phyloP scores from a whole-genome alignment of 1,140 invertebrate genomes.

The Agraylea sexmaculata region DNA sequence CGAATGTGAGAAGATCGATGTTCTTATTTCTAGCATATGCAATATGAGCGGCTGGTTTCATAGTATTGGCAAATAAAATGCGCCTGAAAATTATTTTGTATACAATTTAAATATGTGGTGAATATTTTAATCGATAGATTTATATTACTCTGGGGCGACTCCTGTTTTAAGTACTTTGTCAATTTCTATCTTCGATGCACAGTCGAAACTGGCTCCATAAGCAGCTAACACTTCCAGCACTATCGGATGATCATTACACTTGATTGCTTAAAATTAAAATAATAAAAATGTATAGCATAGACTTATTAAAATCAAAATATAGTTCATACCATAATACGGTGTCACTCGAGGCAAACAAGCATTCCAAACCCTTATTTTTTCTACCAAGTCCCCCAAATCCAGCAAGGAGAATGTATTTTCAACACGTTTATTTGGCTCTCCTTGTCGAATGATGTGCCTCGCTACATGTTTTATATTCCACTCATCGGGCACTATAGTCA shows the following conservation, averaged over 20 bases:
- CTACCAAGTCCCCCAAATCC: conserved; percentile 78
- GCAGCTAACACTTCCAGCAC: conserved; percentile 75
- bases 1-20: conserved; percentile 86
- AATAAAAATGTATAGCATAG: neutral
- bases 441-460: conserved; percentile 43
- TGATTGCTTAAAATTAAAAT: conserved; percentile 63
- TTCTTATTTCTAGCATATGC: conserved; percentile 65
- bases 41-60: conserved; percentile 88
- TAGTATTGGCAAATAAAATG: conserved; percentile 96
- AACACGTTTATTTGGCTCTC: conserved; percentile 43
- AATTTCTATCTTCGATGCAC: conserved; percentile 90
- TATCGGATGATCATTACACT: conserved; percentile 82
- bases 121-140: conserved; percentile 20
- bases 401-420: conserved; percentile 91
- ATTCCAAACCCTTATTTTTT: conserved; percentile 76
- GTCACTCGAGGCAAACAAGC: conserved; percentile 73
- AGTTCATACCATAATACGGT: conserved; percentile 77
- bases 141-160: conserved; percentile 53
- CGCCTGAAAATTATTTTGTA: conserved; percentile 34
- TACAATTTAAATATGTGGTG: neutral
- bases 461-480: conserved; percentile 32
- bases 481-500: conserved; percentile 46
- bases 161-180: conserved; percentile 68
- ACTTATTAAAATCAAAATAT: neutral
- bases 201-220: conserved; percentile 87